phyloP scores from a whole-genome alignment of 2,797 vertebrate genomes.

The Chelonia mydas region DNA sequence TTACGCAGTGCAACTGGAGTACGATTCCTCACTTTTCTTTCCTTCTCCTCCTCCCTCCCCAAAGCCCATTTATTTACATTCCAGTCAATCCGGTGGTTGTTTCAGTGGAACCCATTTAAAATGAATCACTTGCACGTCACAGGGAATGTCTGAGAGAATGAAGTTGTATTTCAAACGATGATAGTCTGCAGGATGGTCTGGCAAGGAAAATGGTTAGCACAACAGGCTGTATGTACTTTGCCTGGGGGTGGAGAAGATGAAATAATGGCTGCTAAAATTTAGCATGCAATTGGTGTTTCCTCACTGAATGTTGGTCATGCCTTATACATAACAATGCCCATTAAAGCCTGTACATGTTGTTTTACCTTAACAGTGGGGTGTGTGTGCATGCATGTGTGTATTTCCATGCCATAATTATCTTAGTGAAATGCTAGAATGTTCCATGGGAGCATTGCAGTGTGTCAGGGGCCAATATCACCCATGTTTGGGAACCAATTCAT shows the following conservation, averaged over 20 bases:
- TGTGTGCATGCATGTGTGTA: background rate
- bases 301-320: background rate
- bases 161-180: background rate
- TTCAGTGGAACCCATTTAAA: background rate
- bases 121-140: background rate
- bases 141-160: background rate
- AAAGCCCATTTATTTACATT: constrained; percentile 42
- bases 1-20: constrained; percentile 27
- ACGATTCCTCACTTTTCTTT: constrained; percentile 48
- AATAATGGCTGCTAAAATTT: background rate
- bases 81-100: background rate
- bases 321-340: background rate
- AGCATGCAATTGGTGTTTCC: background rate
- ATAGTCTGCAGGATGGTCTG: background rate
- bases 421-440: background rate
- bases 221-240: background rate
- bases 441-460: background rate
- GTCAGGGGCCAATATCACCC: background rate
- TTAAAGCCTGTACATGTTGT: background rate
- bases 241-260: background rate
- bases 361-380: background rate
- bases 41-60: rapidly evolving
- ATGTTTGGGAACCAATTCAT: background rate
- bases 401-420: background rate
- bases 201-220: background rate